Percentiles rank a stretch among this genome's conserved stretches.
Evolutionary conservation across 2,113 vertebrate species (phyloP).

Genomic region (Pedionomus torquatus): DNA sequence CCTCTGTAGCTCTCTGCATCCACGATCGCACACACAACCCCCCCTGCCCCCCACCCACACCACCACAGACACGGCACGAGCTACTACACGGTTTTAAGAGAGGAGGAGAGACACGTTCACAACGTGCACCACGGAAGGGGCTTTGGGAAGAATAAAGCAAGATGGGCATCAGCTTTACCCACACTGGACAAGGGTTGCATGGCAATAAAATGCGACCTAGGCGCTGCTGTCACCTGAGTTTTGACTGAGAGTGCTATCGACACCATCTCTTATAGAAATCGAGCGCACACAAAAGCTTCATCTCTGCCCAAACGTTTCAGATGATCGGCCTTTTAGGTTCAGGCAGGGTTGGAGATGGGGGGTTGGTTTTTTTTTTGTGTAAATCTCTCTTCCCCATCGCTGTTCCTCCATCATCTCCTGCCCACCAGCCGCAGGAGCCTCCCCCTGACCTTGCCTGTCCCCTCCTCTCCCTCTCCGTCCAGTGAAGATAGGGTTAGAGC

Average conservation of each 20-base stretch:
- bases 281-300: accelerated
- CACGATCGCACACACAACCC: background rate
- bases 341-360: background rate
- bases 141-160: background rate
- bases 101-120: background rate
- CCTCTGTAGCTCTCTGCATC: constrained; percentile 7
- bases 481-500: constrained; percentile 42
- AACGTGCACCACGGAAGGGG: background rate
- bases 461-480: background rate
- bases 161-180: constrained; percentile 42
- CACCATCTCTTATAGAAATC: background rate
- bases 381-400: accelerated
- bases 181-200: constrained; percentile 15
- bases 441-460: background rate
- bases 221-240: background rate
- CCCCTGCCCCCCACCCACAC: background rate
- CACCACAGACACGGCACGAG: background rate
- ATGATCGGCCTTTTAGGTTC: background rate
- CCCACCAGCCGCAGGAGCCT: background rate
- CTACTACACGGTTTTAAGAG: background rate
- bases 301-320: background rate
- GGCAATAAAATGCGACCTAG: constrained; percentile 4
- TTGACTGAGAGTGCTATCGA: background rate
- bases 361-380: background rate
- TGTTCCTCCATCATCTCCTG: background rate